These are phyloP conservation scores for Lophius piscatorius DNA, from an alignment of 2,113 vertebrate species.

Conservation along the genomic window DNA sequence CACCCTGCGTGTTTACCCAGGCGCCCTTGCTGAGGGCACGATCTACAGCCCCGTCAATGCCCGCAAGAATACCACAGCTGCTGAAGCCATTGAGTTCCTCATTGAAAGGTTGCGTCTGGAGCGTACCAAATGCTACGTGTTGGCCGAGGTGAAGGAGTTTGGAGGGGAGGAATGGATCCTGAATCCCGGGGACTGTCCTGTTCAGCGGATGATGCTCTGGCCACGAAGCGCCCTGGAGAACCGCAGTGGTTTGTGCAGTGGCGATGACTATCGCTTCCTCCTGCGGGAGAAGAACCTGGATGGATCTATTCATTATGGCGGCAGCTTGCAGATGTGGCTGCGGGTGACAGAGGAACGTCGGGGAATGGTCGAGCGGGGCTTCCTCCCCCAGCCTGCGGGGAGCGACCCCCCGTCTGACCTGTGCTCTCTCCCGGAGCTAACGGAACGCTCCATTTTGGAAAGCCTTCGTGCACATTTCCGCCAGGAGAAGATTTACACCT, in stretches of 20 bases:
- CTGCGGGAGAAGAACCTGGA: constrained; percentile 95
- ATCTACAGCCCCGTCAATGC: constrained; percentile 93
- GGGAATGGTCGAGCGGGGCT: constrained; percentile 90
- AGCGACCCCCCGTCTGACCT: constrained; percentile 89
- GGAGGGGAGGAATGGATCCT: constrained; percentile 98
- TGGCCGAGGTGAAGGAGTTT: constrained; percentile 97
- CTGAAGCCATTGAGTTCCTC: constrained; percentile 92
- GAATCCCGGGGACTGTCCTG: constrained; percentile 93
- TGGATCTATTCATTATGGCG: constrained; percentile 93
- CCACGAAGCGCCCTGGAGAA: constrained; percentile 93
- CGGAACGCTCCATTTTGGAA: constrained; percentile 90
- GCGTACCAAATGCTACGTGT: constrained; percentile 90
- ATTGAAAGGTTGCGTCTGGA: constrained; percentile 89
- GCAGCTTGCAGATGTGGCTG: constrained; percentile 95
- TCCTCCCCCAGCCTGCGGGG: constrained; percentile 91
- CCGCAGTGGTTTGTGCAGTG: constrained; percentile 78
- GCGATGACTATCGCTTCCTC: constrained; percentile 95
- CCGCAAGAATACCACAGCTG: constrained; percentile 90
- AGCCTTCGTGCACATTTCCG: constrained; percentile 93
- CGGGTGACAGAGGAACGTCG: constrained; percentile 91
- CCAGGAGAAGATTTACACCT: constrained; percentile 97
- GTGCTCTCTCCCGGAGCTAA: constrained; percentile 89
- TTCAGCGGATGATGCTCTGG: constrained; percentile 97
- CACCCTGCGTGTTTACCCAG: constrained; percentile 90
- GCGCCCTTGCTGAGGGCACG: constrained; percentile 90